These are phyloP conservation scores for Catharus minimus DNA, from an alignment of 2,113 vertebrate species.

Conservation along the genomic window DNA sequence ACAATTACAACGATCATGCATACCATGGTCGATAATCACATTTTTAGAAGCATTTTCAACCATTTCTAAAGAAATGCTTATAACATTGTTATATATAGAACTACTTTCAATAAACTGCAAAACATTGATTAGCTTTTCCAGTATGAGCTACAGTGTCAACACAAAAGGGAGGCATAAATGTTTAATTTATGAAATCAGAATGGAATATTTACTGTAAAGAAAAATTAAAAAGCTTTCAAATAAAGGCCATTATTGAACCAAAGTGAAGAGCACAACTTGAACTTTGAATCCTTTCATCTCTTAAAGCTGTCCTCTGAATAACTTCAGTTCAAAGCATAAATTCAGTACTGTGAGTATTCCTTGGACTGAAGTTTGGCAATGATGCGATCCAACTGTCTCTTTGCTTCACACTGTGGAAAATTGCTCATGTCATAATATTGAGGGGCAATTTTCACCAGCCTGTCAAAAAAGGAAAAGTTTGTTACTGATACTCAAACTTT, in stretches of 20 bases:
- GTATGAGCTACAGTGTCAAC: conserved; percentile 86
- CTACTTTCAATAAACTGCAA: conserved; percentile 90
- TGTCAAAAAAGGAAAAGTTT: conserved; percentile 71
- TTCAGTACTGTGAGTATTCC: conserved; percentile 95
- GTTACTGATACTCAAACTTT: conserved; percentile 43
- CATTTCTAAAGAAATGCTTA: conserved; percentile 88
- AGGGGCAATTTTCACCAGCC: conserved; percentile 96
- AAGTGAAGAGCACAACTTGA: conserved; percentile 85
- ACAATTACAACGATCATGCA: conserved; percentile 92
- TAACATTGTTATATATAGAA: conserved; percentile 87
- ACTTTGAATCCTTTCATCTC: conserved; percentile 76
- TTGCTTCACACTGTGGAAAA: conserved; percentile 97
- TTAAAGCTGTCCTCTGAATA: conserved; percentile 80
- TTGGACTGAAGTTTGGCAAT: conserved; percentile 94
- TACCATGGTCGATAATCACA: conserved; percentile 86
- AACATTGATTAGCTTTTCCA: conserved; percentile 83
- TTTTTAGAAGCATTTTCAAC: conserved; percentile 87
- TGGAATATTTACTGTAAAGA: conserved; percentile 88
- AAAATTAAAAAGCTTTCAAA: conserved; percentile 90
- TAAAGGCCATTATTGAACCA: conserved; percentile 85
- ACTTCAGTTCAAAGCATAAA: conserved; percentile 76
- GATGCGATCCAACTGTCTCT: conserved; percentile 96
- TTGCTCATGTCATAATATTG: conserved; percentile 98
- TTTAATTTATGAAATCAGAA: conserved; percentile 91
- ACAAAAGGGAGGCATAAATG: conserved; percentile 84